These are phyloP conservation scores for Upupa epops DNA, from an alignment of 2,113 vertebrate genomes.

Conservation along the genomic window DNA sequence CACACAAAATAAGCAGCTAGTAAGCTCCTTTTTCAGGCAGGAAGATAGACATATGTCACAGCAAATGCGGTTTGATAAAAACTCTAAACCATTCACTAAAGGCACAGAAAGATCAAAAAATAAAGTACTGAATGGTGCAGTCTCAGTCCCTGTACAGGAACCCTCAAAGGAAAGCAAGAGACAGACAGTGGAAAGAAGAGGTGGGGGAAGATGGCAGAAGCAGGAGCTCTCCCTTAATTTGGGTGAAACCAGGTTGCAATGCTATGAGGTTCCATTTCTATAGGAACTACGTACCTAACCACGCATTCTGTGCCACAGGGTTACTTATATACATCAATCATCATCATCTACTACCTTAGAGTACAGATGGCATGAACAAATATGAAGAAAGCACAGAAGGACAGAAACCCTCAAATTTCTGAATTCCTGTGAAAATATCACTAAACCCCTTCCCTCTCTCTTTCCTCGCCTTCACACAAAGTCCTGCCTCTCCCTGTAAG, in stretches of 20 bases:
- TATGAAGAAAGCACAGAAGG: neutral
- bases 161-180: neutral
- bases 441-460: neutral
- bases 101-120: neutral
- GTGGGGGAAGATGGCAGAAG: neutral
- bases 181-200: neutral
- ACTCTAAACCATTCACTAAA: neutral
- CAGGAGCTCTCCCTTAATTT: neutral
- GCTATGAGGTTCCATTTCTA: neutral
- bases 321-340: no score
- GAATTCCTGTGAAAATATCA: neutral
- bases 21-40: neutral
- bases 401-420: neutral
- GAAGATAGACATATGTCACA: neutral
- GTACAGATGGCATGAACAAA: neutral
- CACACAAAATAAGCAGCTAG: rapidly evolving
- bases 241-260: neutral
- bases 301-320: neutral
- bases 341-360: neutral
- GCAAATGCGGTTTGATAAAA: neutral
- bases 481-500: neutral
- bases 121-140: rapidly evolving
- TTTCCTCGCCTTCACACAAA: neutral
- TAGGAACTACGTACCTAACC: neutral
- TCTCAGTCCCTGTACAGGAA: neutral